A percentile compares a stretch with the other conserved stretches of the same genome.
Evolutionary conservation across 2,113 vertebrate genomes (phyloP).

Genomic region (Micronycteris hirsuta): DNA sequence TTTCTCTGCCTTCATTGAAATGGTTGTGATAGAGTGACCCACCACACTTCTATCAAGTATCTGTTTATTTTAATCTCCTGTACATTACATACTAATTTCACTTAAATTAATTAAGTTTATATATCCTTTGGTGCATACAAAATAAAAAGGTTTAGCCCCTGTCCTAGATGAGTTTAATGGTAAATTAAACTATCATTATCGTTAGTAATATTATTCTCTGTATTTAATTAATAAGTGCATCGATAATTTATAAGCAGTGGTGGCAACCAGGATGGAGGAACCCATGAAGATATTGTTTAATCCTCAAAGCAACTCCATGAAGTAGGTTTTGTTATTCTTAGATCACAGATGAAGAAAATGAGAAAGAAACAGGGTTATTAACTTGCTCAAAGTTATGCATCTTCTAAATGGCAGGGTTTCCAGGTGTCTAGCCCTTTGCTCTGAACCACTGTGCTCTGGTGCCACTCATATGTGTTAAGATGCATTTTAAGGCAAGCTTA

Average conservation of each 20-base stretch:
- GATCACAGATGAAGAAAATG: neutral
- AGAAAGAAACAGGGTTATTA: neutral
- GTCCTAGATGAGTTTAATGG: neutral
- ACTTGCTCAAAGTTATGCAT: no score
- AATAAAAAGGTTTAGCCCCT: neutral
- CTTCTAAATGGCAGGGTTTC: neutral
- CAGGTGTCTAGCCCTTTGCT: neutral
- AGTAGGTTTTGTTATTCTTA: neutral
- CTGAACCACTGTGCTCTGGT: accelerated
- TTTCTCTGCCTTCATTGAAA: neutral
- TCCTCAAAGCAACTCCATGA: neutral
- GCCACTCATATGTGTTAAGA: neutral
- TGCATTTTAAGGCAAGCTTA: neutral
- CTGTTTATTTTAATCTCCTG: neutral
- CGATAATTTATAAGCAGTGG: neutral
- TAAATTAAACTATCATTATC: neutral
- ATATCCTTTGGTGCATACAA: neutral
- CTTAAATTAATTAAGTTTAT: neutral
- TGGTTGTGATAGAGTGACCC: neutral
- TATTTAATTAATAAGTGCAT: neutral
- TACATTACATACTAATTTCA: neutral
- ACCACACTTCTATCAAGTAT: neutral
- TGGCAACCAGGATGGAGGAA: neutral
- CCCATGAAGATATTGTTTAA: neutral
- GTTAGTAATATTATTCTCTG: neutral